Conservation (phyloP, 2,113 vertebrate genomes). For the Hylia prasina region DNA sequence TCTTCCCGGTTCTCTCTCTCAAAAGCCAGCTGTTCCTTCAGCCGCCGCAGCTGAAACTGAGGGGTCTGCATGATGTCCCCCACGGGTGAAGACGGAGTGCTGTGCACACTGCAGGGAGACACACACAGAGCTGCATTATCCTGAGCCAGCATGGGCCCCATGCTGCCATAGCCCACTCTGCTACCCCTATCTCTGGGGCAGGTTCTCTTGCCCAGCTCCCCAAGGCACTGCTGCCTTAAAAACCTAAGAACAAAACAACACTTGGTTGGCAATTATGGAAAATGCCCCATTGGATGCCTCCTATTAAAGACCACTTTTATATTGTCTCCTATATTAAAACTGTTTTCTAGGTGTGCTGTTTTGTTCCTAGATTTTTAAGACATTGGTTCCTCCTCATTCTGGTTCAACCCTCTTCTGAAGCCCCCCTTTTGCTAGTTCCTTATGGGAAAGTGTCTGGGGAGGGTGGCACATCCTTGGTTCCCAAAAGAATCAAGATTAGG, state of each 20-base stretch:
- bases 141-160: accelerated
- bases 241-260: neutral
- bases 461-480: neutral
- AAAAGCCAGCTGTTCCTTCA: constrained; percentile 79
- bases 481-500: neutral
- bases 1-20: constrained; percentile 81
- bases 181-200: neutral
- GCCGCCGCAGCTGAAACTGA: constrained; percentile 83
- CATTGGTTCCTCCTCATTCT: neutral
- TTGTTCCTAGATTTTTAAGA: neutral
- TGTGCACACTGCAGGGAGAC: constrained; percentile 42
- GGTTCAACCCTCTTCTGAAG: neutral
- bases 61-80: constrained; percentile 88
- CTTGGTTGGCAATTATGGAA: neutral
- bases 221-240: neutral
- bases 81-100: constrained; percentile 78
- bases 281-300: neutral
- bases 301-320: neutral
- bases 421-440: neutral
- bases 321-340: neutral
- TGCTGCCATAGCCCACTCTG: neutral
- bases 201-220: neutral
- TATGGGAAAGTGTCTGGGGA: neutral
- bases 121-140: neutral
- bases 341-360: neutral